Evolutionary conservation across 2,888 invertebrate genomes (phyloP), one percentile per base, ranked within the genome.

Genomic region (Aplocera efformata): DNA sequence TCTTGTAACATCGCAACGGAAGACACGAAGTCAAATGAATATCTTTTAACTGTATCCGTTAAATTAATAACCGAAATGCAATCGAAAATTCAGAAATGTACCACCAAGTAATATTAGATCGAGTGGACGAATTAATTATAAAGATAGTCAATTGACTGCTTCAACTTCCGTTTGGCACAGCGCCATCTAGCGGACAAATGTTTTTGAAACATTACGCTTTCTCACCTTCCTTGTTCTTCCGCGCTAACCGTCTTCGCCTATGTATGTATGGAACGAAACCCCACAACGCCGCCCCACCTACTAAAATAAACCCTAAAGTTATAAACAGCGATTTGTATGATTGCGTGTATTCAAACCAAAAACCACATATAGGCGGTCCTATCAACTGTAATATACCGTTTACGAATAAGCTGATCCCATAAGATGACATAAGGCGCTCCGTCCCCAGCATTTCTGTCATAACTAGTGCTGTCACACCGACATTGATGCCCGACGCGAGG

Each of bases 361-460:
- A 58, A 0, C 95, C 95, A 65, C 95, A 95, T n/a, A 96, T 81
- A 0, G 96, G 96, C 1, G 96, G 96, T 0, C 96, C 96, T 1
- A 94, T 79, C 27, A 96, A 70, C 70, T 96, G 96, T 10, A 96
- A 72, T 32, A 96, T 90, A 1, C 96, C 96, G 59, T 96, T 96
- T 7, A 96, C 91, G 58, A 96, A 96, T 20, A 96, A 79, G 52
- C 95, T 95, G 20, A 96, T 95, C 0, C 96, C 96, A 59, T 96
- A 96, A 0, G 95, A 94, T 0, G 95, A 94, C 64, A 95, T 94
- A 0, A 96, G 74, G n/a, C 94, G 89, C 54, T 96, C 95, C 0
- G 94, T 93, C 0, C 96, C 96, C 4, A 96, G 68, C 92, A 96
- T 92, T 65, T 96, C 96, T 0, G 95, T 94, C 94, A 96, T 95